Base-by-base conservation (phyloP, 2,797 vertebrate species). In the Acanthiza pusilla region DNA sequence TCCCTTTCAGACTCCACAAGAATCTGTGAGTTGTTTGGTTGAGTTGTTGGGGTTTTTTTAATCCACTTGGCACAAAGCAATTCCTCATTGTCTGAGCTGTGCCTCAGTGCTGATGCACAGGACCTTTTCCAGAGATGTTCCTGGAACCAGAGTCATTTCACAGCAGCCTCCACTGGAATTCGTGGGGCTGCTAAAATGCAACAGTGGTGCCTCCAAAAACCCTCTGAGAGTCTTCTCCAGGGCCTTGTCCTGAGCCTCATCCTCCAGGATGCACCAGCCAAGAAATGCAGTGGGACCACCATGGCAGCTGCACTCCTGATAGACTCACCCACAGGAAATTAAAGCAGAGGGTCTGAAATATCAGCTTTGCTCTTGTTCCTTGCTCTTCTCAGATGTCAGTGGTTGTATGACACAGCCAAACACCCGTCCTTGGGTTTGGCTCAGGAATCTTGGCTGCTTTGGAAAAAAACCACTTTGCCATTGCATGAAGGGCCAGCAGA, bases 351-450 rank as follows among this genome's bases (percentile, higher is more conserved):
- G 12, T 27, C 48, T 55, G 17, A 65, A 76, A 23, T 11, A 15
- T 0, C 11, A 6, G 45, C 10, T 68, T 84, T 94, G 13, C 11
- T 66, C 73, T 34, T 29, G 13, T 67, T 74, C 36, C 4, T 40
- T 40, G n/a, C 72, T 75, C 66, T 20, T 26, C 21, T 66, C 32
- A 15, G 47, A 40, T 8, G 2, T 11, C 67, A 36, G 27, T 21
- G 23, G 15, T 30, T 50, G 40, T 22, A 43, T 32, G 61, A 11
- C 18, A 21, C 5, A 61, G 21, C 23, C 74, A 75, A 75, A 48
- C 32, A 43, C 10, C 7, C 0, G 0, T 4, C 13, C 48, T 16
- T 26, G 22, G 13, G 17, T 5, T 13, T 57, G 50, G 61, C 61
- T 84, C 16, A 32, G 48, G 48, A 71, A 36, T 51, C 19, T n/a